These are phyloP conservation scores for Dasypogon diadema DNA, from an alignment of 2,888 invertebrate genomes.

Conservation along the genomic window DNA sequence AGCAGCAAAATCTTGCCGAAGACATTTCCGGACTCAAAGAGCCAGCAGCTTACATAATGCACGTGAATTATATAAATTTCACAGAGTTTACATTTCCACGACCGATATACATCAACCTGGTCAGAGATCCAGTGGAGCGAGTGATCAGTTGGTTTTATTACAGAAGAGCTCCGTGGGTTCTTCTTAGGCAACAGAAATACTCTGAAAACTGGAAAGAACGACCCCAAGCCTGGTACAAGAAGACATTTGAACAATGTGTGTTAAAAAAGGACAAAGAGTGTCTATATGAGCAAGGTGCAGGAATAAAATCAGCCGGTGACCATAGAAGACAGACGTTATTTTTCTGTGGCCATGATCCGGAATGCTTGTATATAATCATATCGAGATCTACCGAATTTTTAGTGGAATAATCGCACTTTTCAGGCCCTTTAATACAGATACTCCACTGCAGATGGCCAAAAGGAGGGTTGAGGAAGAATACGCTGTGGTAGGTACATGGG, in stretches of 20 bases:
- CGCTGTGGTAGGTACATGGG: conserved; percentile 88
- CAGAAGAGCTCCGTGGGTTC: conserved; percentile 87
- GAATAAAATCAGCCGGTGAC: conserved; percentile 83
- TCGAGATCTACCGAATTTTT: background rate
- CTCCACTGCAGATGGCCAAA: conserved; percentile 86
- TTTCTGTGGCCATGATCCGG: conserved; percentile 87
- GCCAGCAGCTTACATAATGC: conserved; percentile 87
- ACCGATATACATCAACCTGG: conserved; percentile 88
- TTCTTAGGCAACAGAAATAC: conserved; percentile 75
- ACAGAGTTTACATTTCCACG: conserved; percentile 80
- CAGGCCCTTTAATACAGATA: conserved; percentile 86
- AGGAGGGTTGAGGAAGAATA: conserved; percentile 86
- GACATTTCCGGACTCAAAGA: conserved; percentile 77
- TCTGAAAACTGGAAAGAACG: conserved; percentile 59
- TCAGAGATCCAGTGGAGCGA: conserved; percentile 86
- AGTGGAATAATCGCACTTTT: background rate
- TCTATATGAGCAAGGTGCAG: conserved; percentile 81
- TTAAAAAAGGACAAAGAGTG: conserved; percentile 84
- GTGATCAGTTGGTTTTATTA: conserved; percentile 92
- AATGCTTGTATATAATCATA: conserved; percentile 77
- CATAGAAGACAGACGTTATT: conserved; percentile 86
- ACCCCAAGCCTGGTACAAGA: conserved; percentile 61
- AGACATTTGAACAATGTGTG: conserved; percentile 87
- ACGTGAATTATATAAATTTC: conserved; percentile 89
- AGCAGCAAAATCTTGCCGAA: conserved; percentile 77